phyloP scores from a whole-genome alignment of 2,888 invertebrate genomes.

The Mythimna vitellina region DNA sequence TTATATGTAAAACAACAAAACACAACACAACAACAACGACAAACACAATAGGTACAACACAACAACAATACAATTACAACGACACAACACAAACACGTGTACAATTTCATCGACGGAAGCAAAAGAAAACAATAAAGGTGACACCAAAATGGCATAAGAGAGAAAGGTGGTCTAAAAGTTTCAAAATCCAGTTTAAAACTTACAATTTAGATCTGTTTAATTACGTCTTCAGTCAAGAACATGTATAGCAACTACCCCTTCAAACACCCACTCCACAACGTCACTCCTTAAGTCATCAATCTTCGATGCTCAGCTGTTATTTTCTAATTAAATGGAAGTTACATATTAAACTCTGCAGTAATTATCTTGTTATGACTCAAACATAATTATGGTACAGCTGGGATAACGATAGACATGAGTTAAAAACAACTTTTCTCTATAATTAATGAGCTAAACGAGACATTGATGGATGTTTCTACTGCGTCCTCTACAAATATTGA shows the following conservation, averaged over 20 bases:
- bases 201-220: neutral
- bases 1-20: too few species aligned
- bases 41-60: too few species aligned
- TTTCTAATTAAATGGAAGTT: conserved; percentile 61
- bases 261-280: conserved; percentile 6
- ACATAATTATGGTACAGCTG: conserved; percentile 40
- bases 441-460: conserved; percentile 53
- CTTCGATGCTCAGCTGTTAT: conserved; percentile 39
- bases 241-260: neutral
- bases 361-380: conserved; percentile 53
- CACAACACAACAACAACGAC: too few species aligned
- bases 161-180: too few species aligned
- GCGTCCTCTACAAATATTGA: conserved; percentile 56
- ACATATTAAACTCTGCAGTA: conserved; percentile 40
- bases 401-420: conserved; percentile 35
- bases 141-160: too few species aligned
- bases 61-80: too few species aligned
- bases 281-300: conserved; percentile 40
- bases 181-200: too few species aligned
- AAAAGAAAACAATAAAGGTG: too few species aligned
- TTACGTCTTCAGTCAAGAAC: neutral
- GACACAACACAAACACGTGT: too few species aligned
- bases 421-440: conserved; percentile 44
- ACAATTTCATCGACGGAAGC: too few species aligned
- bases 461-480: conserved; percentile 54